Percentiles rank a stretch among this genome's conserved stretches.
Evolutionary conservation across 2,113 vertebrate species (phyloP).

Genomic region (Mustelus asterias): DNA sequence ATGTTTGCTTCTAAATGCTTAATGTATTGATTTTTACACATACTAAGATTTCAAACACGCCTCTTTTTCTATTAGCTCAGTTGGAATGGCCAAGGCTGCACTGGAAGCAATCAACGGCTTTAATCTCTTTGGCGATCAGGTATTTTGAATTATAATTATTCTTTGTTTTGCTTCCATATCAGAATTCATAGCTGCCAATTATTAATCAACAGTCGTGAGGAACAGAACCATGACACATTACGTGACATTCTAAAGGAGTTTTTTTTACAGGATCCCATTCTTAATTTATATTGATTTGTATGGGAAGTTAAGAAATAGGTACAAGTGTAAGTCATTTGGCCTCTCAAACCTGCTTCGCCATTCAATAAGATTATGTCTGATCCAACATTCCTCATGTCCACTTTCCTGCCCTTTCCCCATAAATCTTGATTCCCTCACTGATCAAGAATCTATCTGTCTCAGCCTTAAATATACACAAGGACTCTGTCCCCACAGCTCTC

Average conservation of each 20-base stretch:
- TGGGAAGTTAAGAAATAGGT: not conserved
- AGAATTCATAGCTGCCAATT: not conserved
- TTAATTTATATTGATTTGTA: not conserved
- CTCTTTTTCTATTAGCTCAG: constrained; percentile 63
- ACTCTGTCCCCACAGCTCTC: too few relatives aligned
- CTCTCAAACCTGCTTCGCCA: too few relatives aligned
- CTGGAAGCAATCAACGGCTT: constrained; percentile 97
- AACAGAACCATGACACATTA: not conserved
- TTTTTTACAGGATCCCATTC: not conserved
- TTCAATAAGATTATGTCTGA: too few relatives aligned
- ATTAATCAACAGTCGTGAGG: not conserved
- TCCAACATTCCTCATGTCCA: too few relatives aligned
- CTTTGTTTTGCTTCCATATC: constrained; percentile 38
- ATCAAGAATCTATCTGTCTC: too few relatives aligned
- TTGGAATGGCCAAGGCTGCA: constrained; percentile 93
- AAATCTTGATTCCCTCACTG: too few relatives aligned
- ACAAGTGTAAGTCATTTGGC: too few relatives aligned
- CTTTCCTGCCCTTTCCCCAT: too few relatives aligned
- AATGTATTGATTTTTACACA: not conserved
- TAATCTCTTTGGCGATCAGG: constrained; percentile 98
- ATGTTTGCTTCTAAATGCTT: not conserved
- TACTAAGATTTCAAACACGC: constrained; percentile 37
- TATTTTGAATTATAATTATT: constrained; percentile 50
- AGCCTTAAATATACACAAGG: too few relatives aligned
- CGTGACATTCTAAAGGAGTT: not conserved